Percentiles rank a stretch among this genome's conserved stretches.
Conservation (phyloP, 2,113 vertebrate genomes). For the Actinemys pallida region DNA sequence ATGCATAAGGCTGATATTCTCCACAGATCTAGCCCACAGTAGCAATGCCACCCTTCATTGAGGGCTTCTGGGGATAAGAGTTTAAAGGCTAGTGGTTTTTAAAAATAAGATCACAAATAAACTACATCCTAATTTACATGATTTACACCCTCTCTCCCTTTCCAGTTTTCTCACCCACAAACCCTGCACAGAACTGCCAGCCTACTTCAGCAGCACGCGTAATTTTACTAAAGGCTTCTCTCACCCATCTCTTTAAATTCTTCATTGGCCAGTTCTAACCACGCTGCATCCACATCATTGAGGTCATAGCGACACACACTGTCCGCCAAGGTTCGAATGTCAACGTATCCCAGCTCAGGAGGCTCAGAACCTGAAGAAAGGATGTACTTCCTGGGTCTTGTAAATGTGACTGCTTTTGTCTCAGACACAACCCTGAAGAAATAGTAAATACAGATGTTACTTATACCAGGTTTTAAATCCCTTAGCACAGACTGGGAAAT, state of each 20-base stretch:
- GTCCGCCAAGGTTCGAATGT: slow-evolving; percentile 90
- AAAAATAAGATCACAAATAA: neutral
- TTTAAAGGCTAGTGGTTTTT: neutral
- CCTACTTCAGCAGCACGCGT: neutral
- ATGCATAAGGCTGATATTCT: neutral
- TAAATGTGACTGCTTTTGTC: slow-evolving; percentile 86
- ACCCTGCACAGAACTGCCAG: neutral
- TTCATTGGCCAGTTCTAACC: slow-evolving; percentile 90
- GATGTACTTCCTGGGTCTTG: slow-evolving; percentile 91
- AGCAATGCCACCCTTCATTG: neutral
- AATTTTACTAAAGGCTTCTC: neutral
- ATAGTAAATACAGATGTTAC: neutral
- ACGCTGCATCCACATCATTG: slow-evolving; percentile 89
- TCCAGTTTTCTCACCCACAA: neutral
- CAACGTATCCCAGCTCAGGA: slow-evolving; percentile 89
- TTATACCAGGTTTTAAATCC: neutral
- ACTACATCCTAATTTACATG: neutral
- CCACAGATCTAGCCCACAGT: neutral
- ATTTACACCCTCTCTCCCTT: neutral
- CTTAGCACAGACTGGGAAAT: neutral
- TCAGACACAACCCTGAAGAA: slow-evolving; percentile 84
- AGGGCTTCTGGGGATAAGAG: neutral
- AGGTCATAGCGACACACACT: slow-evolving; percentile 93
- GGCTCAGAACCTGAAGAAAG: slow-evolving; percentile 86
- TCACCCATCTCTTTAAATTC: slow-evolving; percentile 95